A percentile compares a stretch with the other conserved stretches of the same genome.
These are phyloP conservation scores for Drosophila guanche DNA, from an alignment of 1,140 invertebrate genomes.

Conservation along the genomic window DNA sequence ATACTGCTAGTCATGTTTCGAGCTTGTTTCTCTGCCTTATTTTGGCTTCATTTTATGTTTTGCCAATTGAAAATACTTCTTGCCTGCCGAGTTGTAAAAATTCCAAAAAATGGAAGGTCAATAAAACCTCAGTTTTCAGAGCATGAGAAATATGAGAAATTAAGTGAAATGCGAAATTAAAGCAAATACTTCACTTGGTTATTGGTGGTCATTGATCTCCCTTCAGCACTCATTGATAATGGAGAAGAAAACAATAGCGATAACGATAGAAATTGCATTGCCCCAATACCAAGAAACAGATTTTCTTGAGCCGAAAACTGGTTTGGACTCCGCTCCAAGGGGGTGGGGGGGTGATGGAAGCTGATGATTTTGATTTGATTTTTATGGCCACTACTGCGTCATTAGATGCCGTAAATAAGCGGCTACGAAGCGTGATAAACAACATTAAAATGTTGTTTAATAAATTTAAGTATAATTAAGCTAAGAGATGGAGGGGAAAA, in stretches of 20 bases:
- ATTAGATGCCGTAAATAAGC: constrained; percentile 40
- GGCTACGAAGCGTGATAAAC: constrained; percentile 32
- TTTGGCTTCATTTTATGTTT: constrained; percentile 51
- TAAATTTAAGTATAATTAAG: constrained; percentile 28
- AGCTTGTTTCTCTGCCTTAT: constrained; percentile 40
- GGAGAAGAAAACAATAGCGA: constrained; percentile 1
- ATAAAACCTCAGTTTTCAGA: constrained; percentile 5
- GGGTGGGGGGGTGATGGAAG: background rate
- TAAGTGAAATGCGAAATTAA: constrained; percentile 13
- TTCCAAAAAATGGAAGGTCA: constrained; percentile 42
- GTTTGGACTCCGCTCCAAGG: constrained; percentile 28
- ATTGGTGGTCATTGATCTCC: constrained; percentile 29
- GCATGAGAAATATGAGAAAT: constrained; percentile 19
- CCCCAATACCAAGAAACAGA: background rate
- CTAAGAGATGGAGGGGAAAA: background rate
- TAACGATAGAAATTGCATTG: constrained; percentile 17
- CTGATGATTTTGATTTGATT: constrained; percentile 42
- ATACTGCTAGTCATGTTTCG: constrained; percentile 68
- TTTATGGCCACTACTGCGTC: constrained; percentile 50
- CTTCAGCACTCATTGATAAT: constrained; percentile 22
- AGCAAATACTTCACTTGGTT: constrained; percentile 40
- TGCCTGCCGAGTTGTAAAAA: constrained; percentile 39
- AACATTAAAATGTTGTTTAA: constrained; percentile 29
- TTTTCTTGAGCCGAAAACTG: constrained; percentile 39
- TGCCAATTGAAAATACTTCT: constrained; percentile 53